Base-by-base conservation (phyloP, 1,140 invertebrate genomes). In the Ptiloglossa arizonensis region DNA sequence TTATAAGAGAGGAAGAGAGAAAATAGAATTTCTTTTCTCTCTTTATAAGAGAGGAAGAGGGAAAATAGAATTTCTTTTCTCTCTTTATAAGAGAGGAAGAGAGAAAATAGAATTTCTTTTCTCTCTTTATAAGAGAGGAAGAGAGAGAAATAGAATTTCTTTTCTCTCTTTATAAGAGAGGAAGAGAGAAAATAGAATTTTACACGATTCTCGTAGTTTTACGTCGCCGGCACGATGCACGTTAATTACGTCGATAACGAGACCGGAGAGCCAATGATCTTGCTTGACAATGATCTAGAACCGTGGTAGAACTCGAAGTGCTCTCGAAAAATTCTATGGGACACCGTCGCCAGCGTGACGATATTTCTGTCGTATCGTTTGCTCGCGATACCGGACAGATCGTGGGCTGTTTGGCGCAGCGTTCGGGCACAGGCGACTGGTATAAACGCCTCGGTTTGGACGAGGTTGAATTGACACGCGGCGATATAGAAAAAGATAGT, bases 401-500 rank as follows among this genome's bases (percentile, higher is more conserved):
- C 59, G 70, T 63, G 44, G 24, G 59, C 44, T 32, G 70, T 63
- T 73, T 50, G 46, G 50, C 15, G n/a, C 52, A 17, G 6, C 54
- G 24, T 41, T 41, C 5, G 38, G 13, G 44, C 71, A 56, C 71
- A 17, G 48, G 62, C 38, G 27, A 56, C 62, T 67, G 63, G 38
- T 19, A 38, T 38, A 69, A 76, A 75, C 62, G 73, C 38, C 69
- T 68, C 35, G 41, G 32, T 44, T n/a, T 17, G 38, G 22, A 5
- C n/a, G 46, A 54, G 35, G 60, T 56, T 35, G 64, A 60, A 60
- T 76, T 59, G 73, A 76, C 68, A 76, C 54, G 1, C 19, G 22
- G 64, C 32, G 73, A 76, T 76, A 76, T 60, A 41, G 66, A 69
- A 76, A 76, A 76, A 69, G 66, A 76, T 69, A 76, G 44, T 76